These are phyloP conservation scores for Neopelma chrysocephalum DNA, from an alignment of 2,797 vertebrate genomes.

Conservation along the genomic window DNA sequence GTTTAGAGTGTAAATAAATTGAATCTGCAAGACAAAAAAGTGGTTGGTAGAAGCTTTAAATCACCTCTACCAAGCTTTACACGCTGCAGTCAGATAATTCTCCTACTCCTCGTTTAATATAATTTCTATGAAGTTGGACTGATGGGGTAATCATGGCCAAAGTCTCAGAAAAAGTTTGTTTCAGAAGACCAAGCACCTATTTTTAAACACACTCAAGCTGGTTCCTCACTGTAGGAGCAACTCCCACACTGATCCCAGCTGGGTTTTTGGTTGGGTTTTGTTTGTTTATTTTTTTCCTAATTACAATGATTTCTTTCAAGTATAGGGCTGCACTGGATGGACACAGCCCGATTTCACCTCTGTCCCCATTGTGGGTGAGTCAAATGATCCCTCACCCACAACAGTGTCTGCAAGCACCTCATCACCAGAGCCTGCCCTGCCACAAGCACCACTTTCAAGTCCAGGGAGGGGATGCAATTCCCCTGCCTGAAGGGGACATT, in stretches of 20 bases:
- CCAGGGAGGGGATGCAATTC: background rate
- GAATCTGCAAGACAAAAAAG: background rate
- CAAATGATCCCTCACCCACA: background rate
- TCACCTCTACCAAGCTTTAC: background rate
- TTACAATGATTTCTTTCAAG: background rate
- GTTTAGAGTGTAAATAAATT: background rate
- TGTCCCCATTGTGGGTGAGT: background rate
- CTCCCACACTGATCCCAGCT: background rate
- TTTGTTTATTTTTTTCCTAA: rapidly evolving
- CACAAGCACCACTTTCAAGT: background rate
- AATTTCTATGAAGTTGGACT: background rate
- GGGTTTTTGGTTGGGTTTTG: background rate
- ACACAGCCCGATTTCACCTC: background rate
- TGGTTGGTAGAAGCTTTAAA: background rate
- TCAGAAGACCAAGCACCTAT: background rate
- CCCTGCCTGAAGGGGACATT: background rate
- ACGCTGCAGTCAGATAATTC: background rate
- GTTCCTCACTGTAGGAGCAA: background rate
- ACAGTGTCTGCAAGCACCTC: background rate
- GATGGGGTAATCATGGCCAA: background rate
- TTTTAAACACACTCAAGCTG: background rate
- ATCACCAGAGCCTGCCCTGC: background rate
- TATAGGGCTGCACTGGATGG: background rate
- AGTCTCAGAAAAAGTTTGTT: background rate
- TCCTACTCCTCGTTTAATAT: background rate